These are phyloP conservation scores for Moxostoma hubbsi DNA, from an alignment of 2,797 vertebrate genomes.

Conservation along the genomic window DNA sequence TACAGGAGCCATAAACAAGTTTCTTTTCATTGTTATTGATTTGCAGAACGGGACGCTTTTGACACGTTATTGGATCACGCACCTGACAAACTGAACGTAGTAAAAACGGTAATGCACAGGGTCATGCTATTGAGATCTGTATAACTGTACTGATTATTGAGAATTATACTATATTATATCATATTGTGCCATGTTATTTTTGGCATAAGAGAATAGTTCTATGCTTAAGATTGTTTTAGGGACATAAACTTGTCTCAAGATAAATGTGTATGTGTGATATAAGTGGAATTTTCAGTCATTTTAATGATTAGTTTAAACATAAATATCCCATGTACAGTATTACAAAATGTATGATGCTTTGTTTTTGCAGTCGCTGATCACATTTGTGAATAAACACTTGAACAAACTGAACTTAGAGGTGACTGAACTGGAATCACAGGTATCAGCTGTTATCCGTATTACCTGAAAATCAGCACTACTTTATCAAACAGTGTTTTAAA, in stretches of 20 bases:
- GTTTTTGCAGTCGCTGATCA: constrained; percentile 88
- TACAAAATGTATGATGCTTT: not conserved
- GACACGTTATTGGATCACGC: constrained; percentile 96
- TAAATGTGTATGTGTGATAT: too few species aligned
- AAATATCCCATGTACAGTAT: not conserved
- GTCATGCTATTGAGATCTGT: not conserved
- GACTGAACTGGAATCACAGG: constrained; percentile 94
- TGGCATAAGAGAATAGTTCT: too few species aligned
- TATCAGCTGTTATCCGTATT: constrained; percentile 52
- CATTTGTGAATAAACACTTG: constrained; percentile 97
- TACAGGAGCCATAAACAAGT: too few species aligned
- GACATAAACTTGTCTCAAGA: too few species aligned
- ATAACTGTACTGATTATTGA: too few species aligned
- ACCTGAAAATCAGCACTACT: too few species aligned
- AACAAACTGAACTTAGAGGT: constrained; percentile 98
- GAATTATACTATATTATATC: too few species aligned
- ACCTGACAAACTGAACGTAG: constrained; percentile 94
- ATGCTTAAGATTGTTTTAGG: too few species aligned
- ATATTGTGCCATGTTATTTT: too few species aligned
- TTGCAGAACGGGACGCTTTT: constrained; percentile 92
- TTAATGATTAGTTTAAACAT: not conserved
- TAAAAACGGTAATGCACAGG: constrained; percentile 88
- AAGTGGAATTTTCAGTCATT: too few species aligned
- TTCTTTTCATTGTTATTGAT: not conserved
- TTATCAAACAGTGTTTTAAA: too few species aligned